Base-by-base conservation (phyloP, 2,888 invertebrate species). In the Cartodere bifasciata region DNA sequence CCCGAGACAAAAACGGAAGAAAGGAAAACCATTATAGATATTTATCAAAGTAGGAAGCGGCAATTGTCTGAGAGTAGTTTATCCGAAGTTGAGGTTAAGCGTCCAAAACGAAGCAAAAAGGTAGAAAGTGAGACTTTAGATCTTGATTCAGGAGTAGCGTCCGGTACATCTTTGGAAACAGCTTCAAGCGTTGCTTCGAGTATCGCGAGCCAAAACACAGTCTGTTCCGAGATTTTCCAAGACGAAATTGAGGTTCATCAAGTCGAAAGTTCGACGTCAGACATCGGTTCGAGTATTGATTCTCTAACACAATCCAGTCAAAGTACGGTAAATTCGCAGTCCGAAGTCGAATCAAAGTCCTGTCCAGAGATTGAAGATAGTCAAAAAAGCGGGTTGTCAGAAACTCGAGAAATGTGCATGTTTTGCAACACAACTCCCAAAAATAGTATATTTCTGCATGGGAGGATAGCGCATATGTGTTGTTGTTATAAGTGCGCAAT, bases 401-500 rank as follows among this genome's bases (percentile, higher is more conserved):
- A 54, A 13, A 57, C 58, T 27, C 50, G 59, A 36, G 49, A 58
- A 26, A 36, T 66, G 47, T 80, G 80, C 47, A 69, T 75, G 14
- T 63, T 72, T 11, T 80, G 79, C 46, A 64, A 67, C 14, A 53
- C 59, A 1, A 67, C 65, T 28, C 75, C 75, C 0, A 78, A 75
- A 49, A 68, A 78, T 31, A 74, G 75, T 1, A 70, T 73, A 20
- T 79, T 79, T 46, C 67, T 77, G 0, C 79, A 80, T 48, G 74
- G 74, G 0, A 61, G 67, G 24, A 68, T 70, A 32, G 71, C 70
- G 1, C 79, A 79, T 37, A 70, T 74, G 39, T 77, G 75, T 47
- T 77, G 77, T 40, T 80, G 80, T 46, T 80, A 79, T 43, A 67
- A 64, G 31, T 80, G 80, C 52, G 76, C 78, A 0, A 64, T 72